Evolutionary conservation across 2,113 vertebrate species (phyloP).

Genomic region (Takifugu flavidus): DNA sequence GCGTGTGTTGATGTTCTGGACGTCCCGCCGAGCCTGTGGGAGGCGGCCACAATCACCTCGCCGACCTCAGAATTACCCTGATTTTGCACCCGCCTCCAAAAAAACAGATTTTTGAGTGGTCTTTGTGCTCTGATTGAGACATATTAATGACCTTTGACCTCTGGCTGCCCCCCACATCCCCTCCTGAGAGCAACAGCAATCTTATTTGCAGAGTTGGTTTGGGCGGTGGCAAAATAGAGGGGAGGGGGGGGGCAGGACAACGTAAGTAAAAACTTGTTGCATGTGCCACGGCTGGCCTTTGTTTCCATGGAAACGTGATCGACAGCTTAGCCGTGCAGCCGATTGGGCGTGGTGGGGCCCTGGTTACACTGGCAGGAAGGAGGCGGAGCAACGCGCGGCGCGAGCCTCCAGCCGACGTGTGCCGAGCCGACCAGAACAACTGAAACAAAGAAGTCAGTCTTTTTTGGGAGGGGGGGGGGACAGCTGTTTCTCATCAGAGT

Average conservation of each 20-base stretch:
- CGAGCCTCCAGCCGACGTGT: neutral
- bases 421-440: conserved; percentile 49
- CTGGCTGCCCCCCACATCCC: conserved; percentile 1
- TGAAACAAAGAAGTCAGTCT: conserved; percentile 78
- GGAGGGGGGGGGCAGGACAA: conserved; percentile 12
- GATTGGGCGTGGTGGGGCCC: neutral
- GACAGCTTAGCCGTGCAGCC: neutral
- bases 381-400: neutral
- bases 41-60: too few relatives aligned
- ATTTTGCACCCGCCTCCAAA: too few relatives aligned
- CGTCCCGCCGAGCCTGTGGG: conserved; percentile 5
- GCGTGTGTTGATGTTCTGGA: conserved; percentile 27
- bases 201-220: conserved; percentile 36
- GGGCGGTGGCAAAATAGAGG: conserved; percentile 19
- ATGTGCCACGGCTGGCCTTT: too few relatives aligned
- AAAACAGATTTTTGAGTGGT: neutral
- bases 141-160: neutral
- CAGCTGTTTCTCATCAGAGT: conserved; percentile 77
- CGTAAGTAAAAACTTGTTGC: neutral
- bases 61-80: too few relatives aligned
- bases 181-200: conserved; percentile 38
- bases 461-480: conserved; percentile 34
- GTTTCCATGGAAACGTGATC: too few relatives aligned
- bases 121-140: conserved; percentile 37
- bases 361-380: too few relatives aligned